phyloP scores from a whole-genome alignment of 2,797 vertebrate species.

The Trachops cirrhosus region DNA sequence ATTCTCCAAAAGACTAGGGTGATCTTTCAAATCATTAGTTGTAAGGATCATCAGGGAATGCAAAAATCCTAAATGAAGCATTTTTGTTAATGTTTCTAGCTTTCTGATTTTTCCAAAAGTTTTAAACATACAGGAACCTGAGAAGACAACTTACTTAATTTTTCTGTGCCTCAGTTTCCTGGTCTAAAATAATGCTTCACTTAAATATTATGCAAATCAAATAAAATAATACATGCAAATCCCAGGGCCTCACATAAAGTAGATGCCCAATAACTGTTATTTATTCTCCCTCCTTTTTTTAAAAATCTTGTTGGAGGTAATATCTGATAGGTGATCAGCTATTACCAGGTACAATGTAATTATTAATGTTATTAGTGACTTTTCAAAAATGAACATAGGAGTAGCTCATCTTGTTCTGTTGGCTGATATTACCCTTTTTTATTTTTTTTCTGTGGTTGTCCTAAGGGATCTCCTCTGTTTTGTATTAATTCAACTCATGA shows the following conservation, averaged over 20 bases:
- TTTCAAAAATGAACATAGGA: not conserved
- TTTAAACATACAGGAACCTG: conserved; percentile 27
- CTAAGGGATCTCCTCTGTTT: not conserved
- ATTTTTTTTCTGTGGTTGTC: not conserved
- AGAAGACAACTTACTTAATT: conserved; percentile 24
- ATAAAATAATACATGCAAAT: not conserved
- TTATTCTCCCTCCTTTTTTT: not conserved
- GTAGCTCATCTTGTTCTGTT: not conserved
- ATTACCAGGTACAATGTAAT: not conserved
- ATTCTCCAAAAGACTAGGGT: not conserved
- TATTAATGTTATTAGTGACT: not conserved
- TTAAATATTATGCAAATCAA: not conserved
- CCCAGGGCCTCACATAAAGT: not conserved
- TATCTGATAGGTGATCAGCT: not conserved
- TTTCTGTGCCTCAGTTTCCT: conserved; percentile 33
- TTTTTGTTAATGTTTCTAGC: not conserved
- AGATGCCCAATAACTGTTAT: not conserved
- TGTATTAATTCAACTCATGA: not conserved
- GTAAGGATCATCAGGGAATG: not conserved
- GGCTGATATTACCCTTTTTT: not conserved
- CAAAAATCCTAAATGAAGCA: not conserved
- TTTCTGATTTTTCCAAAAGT: not conserved
- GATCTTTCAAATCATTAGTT: not conserved
- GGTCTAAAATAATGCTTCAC: not conserved
- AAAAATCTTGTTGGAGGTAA: not conserved